These are phyloP conservation scores for Poecilia gillii DNA, from an alignment of 2,797 vertebrate genomes.

Conservation along the genomic window DNA sequence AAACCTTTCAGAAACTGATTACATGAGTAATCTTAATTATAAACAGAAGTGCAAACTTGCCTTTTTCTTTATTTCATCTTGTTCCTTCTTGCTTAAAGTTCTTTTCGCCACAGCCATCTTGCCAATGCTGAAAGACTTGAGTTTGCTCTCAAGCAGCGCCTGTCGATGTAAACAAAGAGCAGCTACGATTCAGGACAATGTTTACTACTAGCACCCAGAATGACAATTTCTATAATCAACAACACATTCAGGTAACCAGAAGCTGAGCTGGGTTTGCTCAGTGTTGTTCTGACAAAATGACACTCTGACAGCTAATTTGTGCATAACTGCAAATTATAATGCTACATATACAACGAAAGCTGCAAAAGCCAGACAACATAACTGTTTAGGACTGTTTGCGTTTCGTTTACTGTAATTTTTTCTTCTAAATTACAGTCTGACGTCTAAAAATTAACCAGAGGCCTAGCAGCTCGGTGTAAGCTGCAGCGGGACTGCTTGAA, in stretches of 20 bases:
- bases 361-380: not conserved
- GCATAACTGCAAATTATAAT: not conserved
- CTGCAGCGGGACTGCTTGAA: slow-evolving; percentile 33
- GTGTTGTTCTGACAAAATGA: not conserved
- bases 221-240: not conserved
- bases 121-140: slow-evolving; percentile 97
- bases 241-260: not conserved
- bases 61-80: slow-evolving; percentile 99
- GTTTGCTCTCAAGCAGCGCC: slow-evolving; percentile 94
- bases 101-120: slow-evolving; percentile 97
- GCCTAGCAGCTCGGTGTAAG: slow-evolving; percentile 33
- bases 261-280: not conserved
- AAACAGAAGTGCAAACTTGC: slow-evolving; percentile 67
- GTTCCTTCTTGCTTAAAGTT: slow-evolving; percentile 97
- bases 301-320: slow-evolving; percentile 12
- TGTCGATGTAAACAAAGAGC: slow-evolving; percentile 65
- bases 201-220: not conserved
- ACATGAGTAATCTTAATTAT: not conserved
- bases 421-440: not conserved
- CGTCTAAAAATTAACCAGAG: slow-evolving; percentile 8
- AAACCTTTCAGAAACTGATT: not conserved
- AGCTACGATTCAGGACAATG: not conserved
- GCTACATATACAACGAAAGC: no score
- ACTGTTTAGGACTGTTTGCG: accelerated
- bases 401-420: not conserved